Evolutionary conservation across 1,140 invertebrate genomes (phyloP).

Genomic region (Hormaphis cornu): DNA sequence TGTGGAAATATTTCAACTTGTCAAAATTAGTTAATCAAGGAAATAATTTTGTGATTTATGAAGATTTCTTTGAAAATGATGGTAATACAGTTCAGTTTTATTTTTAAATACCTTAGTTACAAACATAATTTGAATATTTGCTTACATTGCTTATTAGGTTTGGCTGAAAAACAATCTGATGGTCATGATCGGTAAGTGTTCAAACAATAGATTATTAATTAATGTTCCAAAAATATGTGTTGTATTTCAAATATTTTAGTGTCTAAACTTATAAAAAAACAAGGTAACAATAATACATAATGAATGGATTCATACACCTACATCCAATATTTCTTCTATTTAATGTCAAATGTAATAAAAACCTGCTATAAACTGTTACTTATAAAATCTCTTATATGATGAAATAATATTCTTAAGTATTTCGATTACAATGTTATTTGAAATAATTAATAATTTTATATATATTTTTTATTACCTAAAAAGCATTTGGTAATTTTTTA

Average conservation of each 20-base stretch:
- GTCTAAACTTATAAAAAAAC: too few species aligned
- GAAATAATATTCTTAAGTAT: too few species aligned
- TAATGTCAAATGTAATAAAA: too few species aligned
- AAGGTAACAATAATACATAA: too few species aligned
- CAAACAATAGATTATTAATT: too few species aligned
- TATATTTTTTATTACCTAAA: neutral
- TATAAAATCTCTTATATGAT: too few species aligned
- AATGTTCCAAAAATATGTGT: too few species aligned
- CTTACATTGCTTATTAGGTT: neutral
- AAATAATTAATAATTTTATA: neutral
- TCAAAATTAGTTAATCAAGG: slow-evolving; percentile 63
- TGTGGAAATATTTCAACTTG: slow-evolving; percentile 73
- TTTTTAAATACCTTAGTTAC: neutral
- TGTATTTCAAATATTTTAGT: too few species aligned
- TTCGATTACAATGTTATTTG: neutral
- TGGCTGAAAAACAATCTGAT: neutral
- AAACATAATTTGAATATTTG: neutral
- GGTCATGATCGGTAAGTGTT: neutral
- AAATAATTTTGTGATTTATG: slow-evolving; percentile 81
- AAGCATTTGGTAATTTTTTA: neutral
- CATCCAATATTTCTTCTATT: too few species aligned
- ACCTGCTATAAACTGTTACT: too few species aligned
- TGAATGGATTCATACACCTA: too few species aligned
- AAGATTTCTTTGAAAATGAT: slow-evolving; percentile 62
- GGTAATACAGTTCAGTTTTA: neutral